phyloP scores from a whole-genome alignment of 2,888 invertebrate genomes.

The Eumacrocentrus americanus region DNA sequence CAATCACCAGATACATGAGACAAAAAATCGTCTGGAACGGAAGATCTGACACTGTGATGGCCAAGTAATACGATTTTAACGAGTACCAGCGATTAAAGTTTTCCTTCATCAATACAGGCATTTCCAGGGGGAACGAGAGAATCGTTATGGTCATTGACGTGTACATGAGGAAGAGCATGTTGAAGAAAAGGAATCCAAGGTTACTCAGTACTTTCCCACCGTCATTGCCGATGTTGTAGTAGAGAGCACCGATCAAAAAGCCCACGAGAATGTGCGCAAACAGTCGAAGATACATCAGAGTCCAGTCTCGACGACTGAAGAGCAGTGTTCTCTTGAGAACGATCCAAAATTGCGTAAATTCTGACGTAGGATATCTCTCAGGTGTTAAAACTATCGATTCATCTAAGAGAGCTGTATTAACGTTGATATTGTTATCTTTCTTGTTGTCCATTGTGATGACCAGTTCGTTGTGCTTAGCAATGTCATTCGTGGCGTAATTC shows the following conservation, averaged over 20 bases:
- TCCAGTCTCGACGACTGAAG: slow-evolving; percentile 91
- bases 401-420: slow-evolving; percentile 73
- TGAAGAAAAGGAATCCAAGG: slow-evolving; percentile 96
- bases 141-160: slow-evolving; percentile 99
- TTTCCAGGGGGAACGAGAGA: slow-evolving; percentile 94
- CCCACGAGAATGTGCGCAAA: slow-evolving; percentile 94
- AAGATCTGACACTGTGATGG: slow-evolving; percentile 94
- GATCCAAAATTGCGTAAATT: slow-evolving; percentile 84
- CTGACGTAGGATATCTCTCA: slow-evolving; percentile 81
- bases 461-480: slow-evolving; percentile 61
- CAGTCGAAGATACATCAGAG: slow-evolving; percentile 91
- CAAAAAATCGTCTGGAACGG: slow-evolving; percentile 99
- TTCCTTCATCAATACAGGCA: slow-evolving; percentile 93
- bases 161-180: slow-evolving; percentile 98
- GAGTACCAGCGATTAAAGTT: slow-evolving; percentile 98
- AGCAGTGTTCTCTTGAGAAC: slow-evolving; percentile 83
- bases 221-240: slow-evolving; percentile 95
- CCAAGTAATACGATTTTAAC: slow-evolving; percentile 90
- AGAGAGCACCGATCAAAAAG: slow-evolving; percentile 90
- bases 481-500: slow-evolving; percentile 52
- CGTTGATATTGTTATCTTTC: slow-evolving; percentile 71
- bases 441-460: slow-evolving; percentile 72
- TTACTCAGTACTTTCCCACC: slow-evolving; percentile 96
- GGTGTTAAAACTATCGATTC: slow-evolving; percentile 68
- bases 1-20: slow-evolving; percentile 87